A percentile compares a stretch with the other conserved stretches of the same genome.
phyloP scores from a whole-genome alignment of 1,140 invertebrate genomes.

The Ladona fulva region DNA sequence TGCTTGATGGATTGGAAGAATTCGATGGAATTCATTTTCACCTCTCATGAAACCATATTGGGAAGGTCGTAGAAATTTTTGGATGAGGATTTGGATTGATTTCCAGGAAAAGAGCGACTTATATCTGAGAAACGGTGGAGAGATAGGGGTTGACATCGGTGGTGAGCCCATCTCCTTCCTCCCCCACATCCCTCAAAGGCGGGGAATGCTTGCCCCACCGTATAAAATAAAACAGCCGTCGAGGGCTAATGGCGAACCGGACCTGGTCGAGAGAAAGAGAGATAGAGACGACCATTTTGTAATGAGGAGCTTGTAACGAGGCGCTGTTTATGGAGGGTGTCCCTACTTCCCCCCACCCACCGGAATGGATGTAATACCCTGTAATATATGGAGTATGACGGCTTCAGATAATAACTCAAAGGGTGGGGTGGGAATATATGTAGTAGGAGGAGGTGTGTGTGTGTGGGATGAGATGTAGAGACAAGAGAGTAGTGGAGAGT shows the following conservation, averaged over 20 bases:
- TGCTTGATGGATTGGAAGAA: too few relatives aligned
- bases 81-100: too few relatives aligned
- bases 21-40: too few relatives aligned
- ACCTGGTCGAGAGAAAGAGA: neutral
- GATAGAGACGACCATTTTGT: conserved; percentile 4
- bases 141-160: too few relatives aligned
- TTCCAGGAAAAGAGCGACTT: too few relatives aligned
- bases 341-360: neutral
- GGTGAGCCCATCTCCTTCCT: too few relatives aligned
- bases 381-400: conserved; percentile 9
- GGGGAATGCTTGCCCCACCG: neutral
- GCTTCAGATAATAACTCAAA: conserved; percentile 2
- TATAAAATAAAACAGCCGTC: neutral
- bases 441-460: neutral
- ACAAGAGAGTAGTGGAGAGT: too few relatives aligned
- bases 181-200: neutral
- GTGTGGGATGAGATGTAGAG: neutral
- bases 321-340: neutral
- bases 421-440: neutral
- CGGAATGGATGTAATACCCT: neutral
- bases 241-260: neutral
- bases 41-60: too few relatives aligned
- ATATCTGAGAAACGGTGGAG: too few relatives aligned
- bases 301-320: conserved; percentile 1
- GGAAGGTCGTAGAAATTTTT: too few relatives aligned